Base-by-base conservation (phyloP, 2,888 invertebrate species). In the Branchellion lobata region DNA sequence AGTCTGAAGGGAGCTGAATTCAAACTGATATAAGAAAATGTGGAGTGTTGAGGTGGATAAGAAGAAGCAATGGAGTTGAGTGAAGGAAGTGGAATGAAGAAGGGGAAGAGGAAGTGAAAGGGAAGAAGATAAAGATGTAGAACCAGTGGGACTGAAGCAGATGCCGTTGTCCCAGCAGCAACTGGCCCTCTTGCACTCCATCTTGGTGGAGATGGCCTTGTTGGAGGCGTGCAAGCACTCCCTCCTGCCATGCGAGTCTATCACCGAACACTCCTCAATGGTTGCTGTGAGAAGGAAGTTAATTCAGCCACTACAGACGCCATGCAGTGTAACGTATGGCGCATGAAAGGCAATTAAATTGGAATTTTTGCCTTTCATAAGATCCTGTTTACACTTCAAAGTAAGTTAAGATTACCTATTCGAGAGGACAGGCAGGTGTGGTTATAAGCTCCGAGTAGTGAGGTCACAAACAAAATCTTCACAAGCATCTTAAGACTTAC, bases 91-190 rank as follows among this genome's bases (percentile, higher is more conserved):
- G n/a, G n/a, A n/a, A n/a, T n/a, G n/a, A n/a, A n/a, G n/a, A n/a
- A n/a, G n/a, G n/a, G n/a, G n/a, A n/a, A n/a, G n/a, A n/a, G n/a
- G n/a, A n/a, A n/a, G n/a, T n/a, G n/a, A n/a, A n/a, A n/a, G n/a
- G n/a, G n/a, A n/a, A n/a, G n/a, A n/a, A n/a, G n/a, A n/a, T n/a
- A n/a, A n/a, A n/a, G n/a, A n/a, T n/a, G n/a, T n/a, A 8, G 8
- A 47, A 76, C 29, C 29, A 29, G 57, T 51, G 1, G 76, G 40
- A 57, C 18, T 18, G 21, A 29, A 31, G 21, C 29, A 29, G 27
- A 40, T 18, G 36, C 40, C 74, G n/a, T 27, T 33, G 40, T 61
- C 27, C 79, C 79, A 79, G 68, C 79, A 79, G 57, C 79, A 79
- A 47, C 75, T 73, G 65, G 3, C 61, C 2, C n/a, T 21, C 31